Base-by-base conservation (phyloP, 2,113 vertebrate species). In the Pedionomus torquatus region DNA sequence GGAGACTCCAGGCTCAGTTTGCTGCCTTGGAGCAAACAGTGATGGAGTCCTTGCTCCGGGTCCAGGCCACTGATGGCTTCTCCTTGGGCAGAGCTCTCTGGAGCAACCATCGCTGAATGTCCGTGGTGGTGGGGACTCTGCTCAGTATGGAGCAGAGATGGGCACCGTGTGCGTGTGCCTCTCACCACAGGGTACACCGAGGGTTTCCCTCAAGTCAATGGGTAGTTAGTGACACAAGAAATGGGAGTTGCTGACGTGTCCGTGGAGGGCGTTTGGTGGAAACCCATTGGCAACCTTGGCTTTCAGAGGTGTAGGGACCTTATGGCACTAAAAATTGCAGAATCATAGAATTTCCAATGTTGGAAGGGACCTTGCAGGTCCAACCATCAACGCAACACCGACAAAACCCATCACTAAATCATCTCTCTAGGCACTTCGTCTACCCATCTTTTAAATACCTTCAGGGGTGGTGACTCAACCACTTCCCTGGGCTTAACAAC, bases 121-220 rank as follows among this genome's bases (percentile, higher is more conserved):
- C 52, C 14, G 0, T 7, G 33, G 24, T 0, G 0, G 28, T 17
- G 51, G 58, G 44, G 21, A 5, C 19, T 20, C 28, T 11, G 71
- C 76, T 87, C 55, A 7, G 2, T 2, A 5, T 0, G 4, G 55
- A 49, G n/a, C 39, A 5, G 37, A 26, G 26, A 35, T 0, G 3
- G 44, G 28, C 0, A 3, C n/a, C 33, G 2, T 0, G 2, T 1
- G 5, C 1, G 4, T 18, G 7, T 33, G 43, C 35, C 19, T 37
- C 13, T 48, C 46, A 18, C 25, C 30, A 8, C 1, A 9, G 48
- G 12, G 33, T 2, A 1, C 1, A 2, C 0, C 1, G 25, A 28
- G 20, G 7, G 31, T 9, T 31, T 70, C 33, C 24, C 23, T 24
- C 44, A 9, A 7, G 49, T 18, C 55, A 10, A 1, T 5, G 41